Conservation (phyloP, 1,140 invertebrate species). For the Drosophila lini region DNA sequence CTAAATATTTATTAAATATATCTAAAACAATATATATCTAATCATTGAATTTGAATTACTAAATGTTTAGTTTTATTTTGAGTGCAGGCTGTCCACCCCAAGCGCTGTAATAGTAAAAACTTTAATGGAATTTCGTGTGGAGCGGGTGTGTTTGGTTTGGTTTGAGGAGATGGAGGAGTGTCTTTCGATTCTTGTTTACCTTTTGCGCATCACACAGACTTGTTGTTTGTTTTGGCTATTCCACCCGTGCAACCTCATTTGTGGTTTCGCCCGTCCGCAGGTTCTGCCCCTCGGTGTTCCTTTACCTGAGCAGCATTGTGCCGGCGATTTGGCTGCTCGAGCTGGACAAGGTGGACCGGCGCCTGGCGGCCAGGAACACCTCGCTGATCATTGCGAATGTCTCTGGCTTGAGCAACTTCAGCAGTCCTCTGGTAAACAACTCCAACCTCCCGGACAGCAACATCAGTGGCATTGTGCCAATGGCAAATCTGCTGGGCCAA, state of each 20-base stretch:
- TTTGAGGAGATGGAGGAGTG: constrained; percentile 24
- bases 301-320: constrained; percentile 92
- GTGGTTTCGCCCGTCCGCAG: constrained; percentile 83
- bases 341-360: constrained; percentile 91
- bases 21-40: no score
- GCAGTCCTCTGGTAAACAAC: constrained; percentile 78
- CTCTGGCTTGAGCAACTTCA: constrained; percentile 32
- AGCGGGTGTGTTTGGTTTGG: constrained; percentile 16
- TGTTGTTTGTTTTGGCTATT: constrained; percentile 57
- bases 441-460: constrained; percentile 4
- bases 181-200: constrained; percentile 71
- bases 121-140: constrained; percentile 74
- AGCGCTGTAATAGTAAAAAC: constrained; percentile 61
- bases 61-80: background rate
- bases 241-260: constrained; percentile 9
- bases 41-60: background rate
- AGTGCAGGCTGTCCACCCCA: constrained; percentile 22
- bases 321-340: constrained; percentile 94
- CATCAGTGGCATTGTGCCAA: constrained; percentile 85
- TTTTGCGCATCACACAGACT: constrained; percentile 71
- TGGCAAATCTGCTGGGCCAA: constrained; percentile 64
- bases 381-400: constrained; percentile 23
- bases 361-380: constrained; percentile 61
- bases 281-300: constrained; percentile 94
- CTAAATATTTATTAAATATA: no score